Base-by-base conservation (phyloP, 2,888 invertebrate species). In the Labia minor region DNA sequence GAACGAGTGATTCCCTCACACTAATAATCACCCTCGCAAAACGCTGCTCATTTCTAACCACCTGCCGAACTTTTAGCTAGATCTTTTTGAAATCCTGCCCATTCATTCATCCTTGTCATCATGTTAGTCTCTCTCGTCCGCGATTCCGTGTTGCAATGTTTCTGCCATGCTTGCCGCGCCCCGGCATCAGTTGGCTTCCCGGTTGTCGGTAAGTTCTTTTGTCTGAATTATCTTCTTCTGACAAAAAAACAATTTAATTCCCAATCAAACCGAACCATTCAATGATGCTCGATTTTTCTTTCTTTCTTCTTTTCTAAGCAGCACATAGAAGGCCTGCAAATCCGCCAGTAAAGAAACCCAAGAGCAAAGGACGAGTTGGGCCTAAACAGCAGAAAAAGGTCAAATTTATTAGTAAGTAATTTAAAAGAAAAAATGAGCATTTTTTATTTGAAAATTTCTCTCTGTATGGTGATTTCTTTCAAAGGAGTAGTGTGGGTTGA, bases 111-210 rank as follows among this genome's bases (percentile, higher is more conserved):
- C n/a, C 49, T 16, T 49, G 14, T 68, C 76, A 81, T 78, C 72
- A 92, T 92, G 92, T 82, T 92, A 84, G 90, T 92, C 83, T 89
- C 88, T 79, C 86, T 92, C 76, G 90, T 92, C 78, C 88, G 90
- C 80, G 91, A 92, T 80, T 92, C 92, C 78, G 90, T 92, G 79
- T 85, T 92, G 87, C 90, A 91, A 85, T 92, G 92, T 83, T 92
- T 92, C 84, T 92, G 92, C 83, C 91, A 92, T 82, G 88, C 91
- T 80, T 92, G 92, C 86, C 88, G 90, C 78, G 90, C 90, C 75
- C 91, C 92, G 73, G 49, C 49, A 49, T 49, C 49, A 8, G 49
- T 49, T 14, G 49, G 49, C 14, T 49, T 49, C 49, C 49, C 49
- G 4, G n/a, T 66, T 3, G 11, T 19, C 66, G 37, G 19, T 26